Base-by-base conservation (phyloP, 2,888 invertebrate species). In the Sussaba pulchella region DNA sequence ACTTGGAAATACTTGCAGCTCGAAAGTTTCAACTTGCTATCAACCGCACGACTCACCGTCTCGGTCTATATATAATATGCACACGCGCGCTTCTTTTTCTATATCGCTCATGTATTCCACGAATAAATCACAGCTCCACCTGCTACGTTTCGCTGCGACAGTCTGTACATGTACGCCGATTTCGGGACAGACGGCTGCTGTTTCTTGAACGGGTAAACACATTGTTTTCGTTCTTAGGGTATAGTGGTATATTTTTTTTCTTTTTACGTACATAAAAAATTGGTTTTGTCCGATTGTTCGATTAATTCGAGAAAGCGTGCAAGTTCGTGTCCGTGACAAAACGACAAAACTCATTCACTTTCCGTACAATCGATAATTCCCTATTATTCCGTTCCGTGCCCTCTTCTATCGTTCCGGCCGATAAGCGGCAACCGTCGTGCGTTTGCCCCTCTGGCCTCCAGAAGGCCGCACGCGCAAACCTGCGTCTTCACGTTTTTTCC, bases 281-380 rank as follows among this genome's bases (percentile, higher is more conserved):
- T 76, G 52, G 69, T 24, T 43, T 10, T 19, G 45, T 43, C 10
- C 43, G 6, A 19, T 61, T 21, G 67, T 76, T 71, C 43, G 59
- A 69, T 52, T 70, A 52, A 50, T 19, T 36, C 52, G 43, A 57
- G 54, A 54, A 57, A 54, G 14, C 17, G 21, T 10, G 19, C 41
- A 10, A 36, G 17, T 41, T 21, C 36, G n/a, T 24, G 43, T 17
- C 24, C 59, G 71, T 47, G 54, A 80, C 45, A 61, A 75, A 71
- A 66, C 50, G 66, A 71, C 66, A 45, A 80, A 52, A 54, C 52
- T 67, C 71, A 45, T 66, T 61, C 71, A 71, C 71, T 79, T 74
- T 74, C 61, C 47, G 24, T 61, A 67, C 75, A 80, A 76, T 80
- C 75, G 61, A 80, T 76, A 80, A 67, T 80, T 45, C 61, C 41